Conservation (phyloP, 2,797 vertebrate genomes). For the Discoglossus pictus region DNA sequence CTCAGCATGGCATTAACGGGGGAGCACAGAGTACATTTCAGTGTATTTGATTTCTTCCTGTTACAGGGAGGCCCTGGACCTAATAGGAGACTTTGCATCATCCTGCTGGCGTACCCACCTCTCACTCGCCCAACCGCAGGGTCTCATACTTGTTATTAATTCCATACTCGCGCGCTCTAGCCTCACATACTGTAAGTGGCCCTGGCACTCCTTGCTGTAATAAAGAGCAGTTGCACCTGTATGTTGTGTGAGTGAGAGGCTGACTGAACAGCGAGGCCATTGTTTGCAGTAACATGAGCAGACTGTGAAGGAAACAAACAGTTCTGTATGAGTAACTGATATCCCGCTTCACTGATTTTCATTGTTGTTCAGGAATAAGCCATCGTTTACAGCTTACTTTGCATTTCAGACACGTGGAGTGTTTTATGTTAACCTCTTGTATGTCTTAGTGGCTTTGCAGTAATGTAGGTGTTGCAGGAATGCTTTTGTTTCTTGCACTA, state of each 20-base stretch:
- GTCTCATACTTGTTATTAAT: not conserved
- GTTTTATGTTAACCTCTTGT: slow-evolving; percentile 20
- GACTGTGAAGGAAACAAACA: slow-evolving; percentile 56
- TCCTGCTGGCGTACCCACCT: not conserved
- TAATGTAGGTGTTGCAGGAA: too few species aligned
- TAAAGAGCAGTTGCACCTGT: slow-evolving; percentile 23
- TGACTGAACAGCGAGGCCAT: slow-evolving; percentile 44
- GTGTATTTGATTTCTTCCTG: not conserved
- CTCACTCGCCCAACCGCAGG: not conserved
- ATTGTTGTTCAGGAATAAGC: slow-evolving; percentile 24
- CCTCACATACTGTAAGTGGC: slow-evolving; percentile 4
- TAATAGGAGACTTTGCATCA: not conserved
- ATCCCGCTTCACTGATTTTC: slow-evolving; percentile 15
- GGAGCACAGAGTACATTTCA: not conserved
- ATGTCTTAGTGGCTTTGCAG: not conserved
- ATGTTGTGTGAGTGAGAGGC: slow-evolving; percentile 1
- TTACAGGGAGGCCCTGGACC: not conserved
- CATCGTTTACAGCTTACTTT: slow-evolving; percentile 26
- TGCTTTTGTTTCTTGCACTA: too few species aligned
- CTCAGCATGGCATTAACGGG: slow-evolving; percentile 9
- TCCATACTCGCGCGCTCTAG: too few species aligned
- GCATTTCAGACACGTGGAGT: slow-evolving; percentile 35
- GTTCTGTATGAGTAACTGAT: slow-evolving; percentile 48
- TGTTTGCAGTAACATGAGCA: slow-evolving; percentile 60
- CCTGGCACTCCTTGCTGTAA: not conserved